Conservation (phyloP, 2,888 invertebrate species). For the Scaptomyza polygonia region DNA sequence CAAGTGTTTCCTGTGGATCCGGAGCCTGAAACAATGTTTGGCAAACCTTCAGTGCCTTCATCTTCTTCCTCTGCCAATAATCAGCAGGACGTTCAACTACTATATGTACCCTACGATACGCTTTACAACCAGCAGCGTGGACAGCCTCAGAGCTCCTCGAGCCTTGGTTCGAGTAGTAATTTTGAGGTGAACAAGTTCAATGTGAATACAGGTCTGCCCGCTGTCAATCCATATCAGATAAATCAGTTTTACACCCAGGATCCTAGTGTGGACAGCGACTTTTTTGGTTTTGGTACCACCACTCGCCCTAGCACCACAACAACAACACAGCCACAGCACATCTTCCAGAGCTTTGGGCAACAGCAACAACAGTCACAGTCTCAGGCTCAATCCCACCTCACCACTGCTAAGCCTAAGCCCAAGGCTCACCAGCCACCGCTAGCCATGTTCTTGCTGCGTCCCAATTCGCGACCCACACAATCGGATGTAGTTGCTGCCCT, state of each 20-base stretch:
- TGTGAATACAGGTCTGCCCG: constrained; percentile 75
- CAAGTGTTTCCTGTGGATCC: constrained; percentile 76
- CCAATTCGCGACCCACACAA: constrained; percentile 85
- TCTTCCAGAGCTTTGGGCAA: constrained; percentile 81
- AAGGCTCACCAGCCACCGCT: constrained; percentile 93
- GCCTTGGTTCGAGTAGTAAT: constrained; percentile 45
- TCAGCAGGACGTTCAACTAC: constrained; percentile 88
- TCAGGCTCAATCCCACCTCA: constrained; percentile 62
- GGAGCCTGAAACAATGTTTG: constrained; percentile 65
- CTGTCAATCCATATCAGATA: constrained; percentile 85
- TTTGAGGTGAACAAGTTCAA: constrained; percentile 81
- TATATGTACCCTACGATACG: constrained; percentile 93
- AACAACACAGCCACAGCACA: constrained; percentile 75
- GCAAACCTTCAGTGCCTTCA: constrained; percentile 56
- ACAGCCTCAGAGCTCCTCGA: constrained; percentile 45
- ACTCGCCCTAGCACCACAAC: constrained; percentile 78
- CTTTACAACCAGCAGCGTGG: constrained; percentile 85
- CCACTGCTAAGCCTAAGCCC: constrained; percentile 86
- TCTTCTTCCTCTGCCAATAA: constrained; percentile 46
- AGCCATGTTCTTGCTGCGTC: constrained; percentile 90
- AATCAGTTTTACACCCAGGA: constrained; percentile 84
- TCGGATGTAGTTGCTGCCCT: constrained; percentile 89
- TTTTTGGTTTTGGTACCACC: constrained; percentile 71
- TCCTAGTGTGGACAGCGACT: constrained; percentile 67
- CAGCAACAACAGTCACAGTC: constrained; percentile 80